phyloP scores from a whole-genome alignment of 2,888 invertebrate genomes.

The Patella ulyssiponensis region DNA sequence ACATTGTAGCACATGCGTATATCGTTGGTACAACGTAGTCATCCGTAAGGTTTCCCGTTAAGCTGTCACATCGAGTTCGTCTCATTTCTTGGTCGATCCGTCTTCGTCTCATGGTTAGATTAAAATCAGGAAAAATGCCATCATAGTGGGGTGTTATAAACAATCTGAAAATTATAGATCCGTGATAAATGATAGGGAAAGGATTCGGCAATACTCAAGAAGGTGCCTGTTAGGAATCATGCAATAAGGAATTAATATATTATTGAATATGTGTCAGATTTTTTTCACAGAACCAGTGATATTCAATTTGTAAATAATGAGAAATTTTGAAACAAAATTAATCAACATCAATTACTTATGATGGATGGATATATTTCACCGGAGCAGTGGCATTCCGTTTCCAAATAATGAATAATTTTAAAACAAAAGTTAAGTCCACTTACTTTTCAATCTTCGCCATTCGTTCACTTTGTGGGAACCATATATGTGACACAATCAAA shows the following conservation, averaged over 20 bases:
- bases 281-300: no score
- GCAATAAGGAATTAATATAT: no score
- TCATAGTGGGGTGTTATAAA: conserved; percentile 78
- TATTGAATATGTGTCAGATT: no score
- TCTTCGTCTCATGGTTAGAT: conserved; percentile 90
- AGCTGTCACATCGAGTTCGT: conserved; percentile 52
- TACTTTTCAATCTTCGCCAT: conserved; percentile 93
- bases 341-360: no score
- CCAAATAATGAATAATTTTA: no score
- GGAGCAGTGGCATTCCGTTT: no score
- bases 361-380: no score
- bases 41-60: conserved; percentile 44
- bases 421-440: conserved; percentile 29
- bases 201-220: no score
- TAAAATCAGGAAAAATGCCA: conserved; percentile 92
- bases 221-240: no score
- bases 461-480: conserved; percentile 98
- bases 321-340: no score
- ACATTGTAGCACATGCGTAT: conserved; percentile 98
- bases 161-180: conserved; percentile 40
- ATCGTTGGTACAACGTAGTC: conserved; percentile 75
- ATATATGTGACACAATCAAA: conserved; percentile 96
- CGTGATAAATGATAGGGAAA: no score
- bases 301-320: no score
- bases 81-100: conserved; percentile 83